Conservation (phyloP, 2,797 vertebrate genomes). For the Pogoniulus pusillus region DNA sequence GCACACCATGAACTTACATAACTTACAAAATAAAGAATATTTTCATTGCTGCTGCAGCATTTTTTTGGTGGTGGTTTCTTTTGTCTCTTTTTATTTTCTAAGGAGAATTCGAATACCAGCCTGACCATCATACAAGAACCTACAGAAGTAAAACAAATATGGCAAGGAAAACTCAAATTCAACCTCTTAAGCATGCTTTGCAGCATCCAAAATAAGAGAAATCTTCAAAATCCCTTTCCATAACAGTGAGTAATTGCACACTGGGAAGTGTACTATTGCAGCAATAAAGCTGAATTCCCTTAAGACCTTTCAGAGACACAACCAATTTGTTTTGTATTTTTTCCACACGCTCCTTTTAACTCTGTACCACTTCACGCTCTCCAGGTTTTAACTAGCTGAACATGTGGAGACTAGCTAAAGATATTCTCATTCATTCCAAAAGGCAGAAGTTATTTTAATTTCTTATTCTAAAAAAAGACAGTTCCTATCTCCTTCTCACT, state of each 20-base stretch:
- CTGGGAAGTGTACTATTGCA: slow-evolving; percentile 8
- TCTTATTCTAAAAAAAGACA: neutral
- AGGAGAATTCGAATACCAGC: neutral
- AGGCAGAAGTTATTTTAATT: slow-evolving; percentile 5
- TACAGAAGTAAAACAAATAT: slow-evolving; percentile 7
- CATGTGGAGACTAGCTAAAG: neutral
- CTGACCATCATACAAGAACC: neutral
- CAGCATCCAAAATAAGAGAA: slow-evolving; percentile 28
- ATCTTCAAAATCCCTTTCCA: slow-evolving; percentile 70
- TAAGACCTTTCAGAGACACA: slow-evolving; percentile 57
- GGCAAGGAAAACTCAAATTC: slow-evolving; percentile 19
- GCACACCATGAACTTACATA: neutral
- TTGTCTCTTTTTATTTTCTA: neutral
- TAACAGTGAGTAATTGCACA: slow-evolving; percentile 64
- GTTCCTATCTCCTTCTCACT: neutral
- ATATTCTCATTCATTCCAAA: neutral
- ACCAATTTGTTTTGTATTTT: slow-evolving; percentile 69
- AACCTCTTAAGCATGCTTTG: slow-evolving; percentile 23
- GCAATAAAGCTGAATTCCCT: slow-evolving; percentile 58
- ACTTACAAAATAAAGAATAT: neutral
- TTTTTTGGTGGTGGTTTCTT: neutral
- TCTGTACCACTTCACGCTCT: slow-evolving; percentile 54
- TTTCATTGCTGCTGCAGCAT: neutral
- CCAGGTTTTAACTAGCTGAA: slow-evolving; percentile 51
- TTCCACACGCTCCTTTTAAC: slow-evolving; percentile 57